These are phyloP conservation scores for Rotaria socialis DNA, from an alignment of 2,888 invertebrate genomes.

Conservation along the genomic window DNA sequence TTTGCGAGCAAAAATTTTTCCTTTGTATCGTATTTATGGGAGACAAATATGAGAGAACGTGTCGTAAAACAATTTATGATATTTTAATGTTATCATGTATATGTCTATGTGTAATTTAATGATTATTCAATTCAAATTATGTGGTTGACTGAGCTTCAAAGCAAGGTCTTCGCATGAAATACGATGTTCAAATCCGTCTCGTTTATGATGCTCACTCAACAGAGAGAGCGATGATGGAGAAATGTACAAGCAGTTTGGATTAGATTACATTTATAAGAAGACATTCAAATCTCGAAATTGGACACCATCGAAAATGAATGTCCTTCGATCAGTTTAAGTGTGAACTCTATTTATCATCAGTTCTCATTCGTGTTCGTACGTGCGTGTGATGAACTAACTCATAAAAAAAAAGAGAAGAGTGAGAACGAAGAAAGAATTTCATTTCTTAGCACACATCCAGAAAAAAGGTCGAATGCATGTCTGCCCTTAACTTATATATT, in stretches of 20 bases:
- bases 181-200: background rate
- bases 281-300: conserved; percentile 17
- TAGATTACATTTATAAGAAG: background rate
- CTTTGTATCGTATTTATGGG: background rate
- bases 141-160: conserved; percentile 10
- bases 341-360: background rate
- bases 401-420: background rate
- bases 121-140: conserved; percentile 7
- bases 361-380: background rate
- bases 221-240: background rate
- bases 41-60: background rate
- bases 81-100: background rate
- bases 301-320: background rate
- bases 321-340: conserved; percentile 11
- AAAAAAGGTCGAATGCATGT: background rate
- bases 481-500: background rate
- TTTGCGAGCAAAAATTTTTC: background rate
- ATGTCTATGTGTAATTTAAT: conserved; percentile 11
- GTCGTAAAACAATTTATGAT: conserved; percentile 15
- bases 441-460: background rate
- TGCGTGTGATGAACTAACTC: background rate
- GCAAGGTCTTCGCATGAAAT: background rate
- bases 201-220: background rate
- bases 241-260: background rate
- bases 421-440: background rate